These are phyloP conservation scores for Drosophila melanocephala DNA, from an alignment of 2,888 invertebrate species.

Conservation along the genomic window DNA sequence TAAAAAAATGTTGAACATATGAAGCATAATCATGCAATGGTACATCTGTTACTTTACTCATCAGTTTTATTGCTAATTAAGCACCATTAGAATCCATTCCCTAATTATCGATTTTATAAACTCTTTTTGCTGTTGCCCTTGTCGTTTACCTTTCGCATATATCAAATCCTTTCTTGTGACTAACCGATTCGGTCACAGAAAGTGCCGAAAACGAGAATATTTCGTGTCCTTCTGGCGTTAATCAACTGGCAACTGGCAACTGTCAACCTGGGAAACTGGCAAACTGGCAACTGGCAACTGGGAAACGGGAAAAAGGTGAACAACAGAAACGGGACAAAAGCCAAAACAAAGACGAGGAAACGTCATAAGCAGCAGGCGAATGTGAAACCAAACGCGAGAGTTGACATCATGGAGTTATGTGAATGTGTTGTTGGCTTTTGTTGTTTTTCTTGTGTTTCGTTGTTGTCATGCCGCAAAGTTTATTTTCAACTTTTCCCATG, in stretches of 20 bases:
- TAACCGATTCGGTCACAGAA: slow-evolving; percentile 40
- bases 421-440: slow-evolving; percentile 39
- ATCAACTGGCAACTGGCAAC: slow-evolving; percentile 61
- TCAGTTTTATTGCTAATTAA: slow-evolving; percentile 10
- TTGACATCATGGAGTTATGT: slow-evolving; percentile 79
- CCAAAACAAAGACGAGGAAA: slow-evolving; percentile 40
- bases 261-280: slow-evolving; percentile 19
- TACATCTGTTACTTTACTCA: slow-evolving; percentile 6
- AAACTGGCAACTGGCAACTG: slow-evolving; percentile 26
- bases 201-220: slow-evolving; percentile 47
- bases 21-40: not conserved
- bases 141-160: slow-evolving; percentile 38
- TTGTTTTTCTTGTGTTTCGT: slow-evolving; percentile 26
- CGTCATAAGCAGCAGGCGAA: slow-evolving; percentile 39
- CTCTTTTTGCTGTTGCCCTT: slow-evolving; percentile 13
- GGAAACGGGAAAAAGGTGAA: slow-evolving; percentile 34
- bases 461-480: slow-evolving; percentile 76
- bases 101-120: slow-evolving; percentile 46
- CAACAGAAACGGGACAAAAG: slow-evolving; percentile 28
- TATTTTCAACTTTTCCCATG: slow-evolving; percentile 80
- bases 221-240: slow-evolving; percentile 73
- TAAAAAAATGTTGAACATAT: not conserved
- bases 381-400: slow-evolving; percentile 74
- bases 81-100: not conserved
- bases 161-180: slow-evolving; percentile 60